Conservation (phyloP, 2,888 invertebrate genomes). For the Timema cristinae region DNA sequence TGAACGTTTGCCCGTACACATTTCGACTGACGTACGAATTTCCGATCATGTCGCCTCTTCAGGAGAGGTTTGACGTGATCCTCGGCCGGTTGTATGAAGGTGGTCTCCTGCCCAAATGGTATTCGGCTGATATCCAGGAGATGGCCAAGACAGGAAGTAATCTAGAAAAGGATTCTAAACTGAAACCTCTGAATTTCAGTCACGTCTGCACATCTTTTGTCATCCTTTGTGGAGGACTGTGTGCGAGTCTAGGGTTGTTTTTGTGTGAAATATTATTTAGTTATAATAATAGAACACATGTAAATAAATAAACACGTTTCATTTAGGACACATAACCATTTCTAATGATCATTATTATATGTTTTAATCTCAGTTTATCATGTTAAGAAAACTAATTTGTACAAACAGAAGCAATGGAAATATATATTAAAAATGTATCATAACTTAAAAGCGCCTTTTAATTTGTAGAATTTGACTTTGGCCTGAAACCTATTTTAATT, state of each 20-base stretch:
- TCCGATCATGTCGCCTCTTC: not conserved
- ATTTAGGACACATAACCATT: no score
- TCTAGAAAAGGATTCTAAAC: not conserved
- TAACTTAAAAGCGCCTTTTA: no score
- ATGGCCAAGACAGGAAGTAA: not conserved
- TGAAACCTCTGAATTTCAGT: not conserved
- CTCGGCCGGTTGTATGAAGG: constrained; percentile 5
- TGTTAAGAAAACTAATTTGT: no score
- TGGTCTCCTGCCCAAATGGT: not conserved
- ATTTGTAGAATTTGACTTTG: no score
- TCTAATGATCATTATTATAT: no score
- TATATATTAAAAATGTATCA: no score
- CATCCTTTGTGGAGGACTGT: not conserved
- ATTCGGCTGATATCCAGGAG: not conserved
- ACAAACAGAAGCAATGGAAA: no score
- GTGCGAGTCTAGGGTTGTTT: not conserved
- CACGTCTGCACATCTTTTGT: constrained; percentile 1
- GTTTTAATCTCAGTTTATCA: no score
- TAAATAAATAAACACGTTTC: no score
- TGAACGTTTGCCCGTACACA: not conserved
- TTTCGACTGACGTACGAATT: constrained; percentile 1
- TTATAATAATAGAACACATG: no score
- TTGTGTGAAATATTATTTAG: not conserved
- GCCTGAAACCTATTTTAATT: no score
- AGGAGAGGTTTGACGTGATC: constrained; percentile 2